Evolutionary conservation across 2,888 invertebrate species (phyloP), one percentile per base, ranked within the genome.

Genomic region (Saturnia pavonia): DNA sequence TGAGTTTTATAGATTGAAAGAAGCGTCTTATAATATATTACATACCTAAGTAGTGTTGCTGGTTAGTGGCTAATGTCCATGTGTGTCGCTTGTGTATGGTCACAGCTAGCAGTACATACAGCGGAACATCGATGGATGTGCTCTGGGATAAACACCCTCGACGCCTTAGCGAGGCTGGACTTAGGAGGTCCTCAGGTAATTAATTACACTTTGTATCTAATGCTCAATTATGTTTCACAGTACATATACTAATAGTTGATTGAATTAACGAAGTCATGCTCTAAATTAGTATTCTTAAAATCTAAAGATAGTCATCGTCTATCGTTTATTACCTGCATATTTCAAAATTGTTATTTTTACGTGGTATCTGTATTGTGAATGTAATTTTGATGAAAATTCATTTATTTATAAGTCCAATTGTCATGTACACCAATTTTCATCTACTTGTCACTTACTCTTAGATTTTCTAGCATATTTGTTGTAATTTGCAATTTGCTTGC

Each of bases 131-230:
- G 81, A 95, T 96, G 95, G 96, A 96, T 89, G 95, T 95, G 81
- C 94, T 96, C 73, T 96, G 96, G 96, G 96, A 96, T 90, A 94
- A 94, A 87, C 96, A 96, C 83, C 95, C 96, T 79, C 95, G 96
- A 82, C 95, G 96, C 86, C 95, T 96, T 86, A 96, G 96, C 92
- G 96, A 96, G 93, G 96, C 96, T 81, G 96, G 96, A 85, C 95
- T 96, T 79, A 95, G 96, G 84, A 94, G 96, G 89, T 96, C 96
- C 85, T 96, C 96, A 96, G 97, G 97, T 97, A 95, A 92, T 12
- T 43, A 78, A 79, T 74, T 75, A 79, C 81, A 81, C 80, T 68
- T 75, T 75, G 72, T 73, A 77, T 72, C 69, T 72, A 69, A 71
- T 69, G 71, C 76, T 74, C 80, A 75, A 76, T 75, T 76, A 74